Conservation (phyloP, 2,888 invertebrate genomes). For the Cerastis leucographa region DNA sequence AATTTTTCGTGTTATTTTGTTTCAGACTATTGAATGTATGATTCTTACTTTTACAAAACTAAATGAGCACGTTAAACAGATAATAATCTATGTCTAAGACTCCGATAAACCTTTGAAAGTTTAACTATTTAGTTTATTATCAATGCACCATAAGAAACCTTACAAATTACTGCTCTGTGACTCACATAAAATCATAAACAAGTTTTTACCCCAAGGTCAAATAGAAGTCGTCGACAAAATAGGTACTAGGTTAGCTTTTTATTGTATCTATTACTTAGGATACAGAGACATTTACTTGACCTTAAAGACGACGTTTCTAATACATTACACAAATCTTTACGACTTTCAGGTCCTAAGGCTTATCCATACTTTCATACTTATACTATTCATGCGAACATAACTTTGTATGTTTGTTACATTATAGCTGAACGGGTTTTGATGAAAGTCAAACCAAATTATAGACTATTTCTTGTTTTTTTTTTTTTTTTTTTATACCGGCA, state of each 20-base stretch:
- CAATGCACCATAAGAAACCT: not conserved
- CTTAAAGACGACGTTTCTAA: constrained; percentile 20
- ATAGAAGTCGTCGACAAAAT: constrained; percentile 5
- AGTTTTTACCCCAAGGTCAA: not conserved
- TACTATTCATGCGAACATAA: not conserved
- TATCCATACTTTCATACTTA: not conserved
- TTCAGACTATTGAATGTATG: not conserved
- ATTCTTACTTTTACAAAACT: not conserved
- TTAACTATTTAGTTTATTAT: not conserved
- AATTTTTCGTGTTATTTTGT: not conserved
- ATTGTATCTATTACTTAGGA: constrained; percentile 40
- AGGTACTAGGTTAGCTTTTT: constrained; percentile 33
- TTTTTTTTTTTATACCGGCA: not conserved
- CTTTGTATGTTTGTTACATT: not conserved
- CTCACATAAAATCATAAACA: not conserved
- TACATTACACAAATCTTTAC: constrained; percentile 35
- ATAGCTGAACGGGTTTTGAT: not conserved
- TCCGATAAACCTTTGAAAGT: not conserved
- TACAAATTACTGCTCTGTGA: not conserved
- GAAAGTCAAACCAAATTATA: not conserved
- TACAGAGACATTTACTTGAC: constrained; percentile 39
- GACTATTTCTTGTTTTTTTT: not conserved
- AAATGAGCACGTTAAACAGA: not conserved
- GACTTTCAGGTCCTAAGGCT: not conserved
- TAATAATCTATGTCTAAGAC: not conserved